These are phyloP conservation scores for Laticauda laticaudata DNA, from an alignment of 2,113 vertebrate species.

Conservation along the genomic window DNA sequence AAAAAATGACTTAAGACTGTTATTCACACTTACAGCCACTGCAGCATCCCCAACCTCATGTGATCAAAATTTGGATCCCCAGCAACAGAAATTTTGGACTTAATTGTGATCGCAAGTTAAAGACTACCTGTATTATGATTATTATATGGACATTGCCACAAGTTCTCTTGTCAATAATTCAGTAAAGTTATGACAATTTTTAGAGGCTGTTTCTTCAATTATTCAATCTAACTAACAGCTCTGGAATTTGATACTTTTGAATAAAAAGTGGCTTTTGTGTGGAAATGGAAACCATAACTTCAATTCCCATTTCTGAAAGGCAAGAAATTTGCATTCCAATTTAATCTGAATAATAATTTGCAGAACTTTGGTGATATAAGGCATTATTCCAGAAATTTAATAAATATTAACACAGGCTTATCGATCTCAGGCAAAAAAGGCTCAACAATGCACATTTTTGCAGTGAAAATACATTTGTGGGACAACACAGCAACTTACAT, in stretches of 20 bases:
- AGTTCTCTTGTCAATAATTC: background rate
- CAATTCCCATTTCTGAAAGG: background rate
- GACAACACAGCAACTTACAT: background rate
- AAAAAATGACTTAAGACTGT: background rate
- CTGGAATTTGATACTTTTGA: background rate
- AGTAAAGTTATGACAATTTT: background rate
- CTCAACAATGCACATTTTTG: background rate
- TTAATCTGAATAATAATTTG: background rate
- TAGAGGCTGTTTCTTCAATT: background rate
- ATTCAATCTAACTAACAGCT: background rate
- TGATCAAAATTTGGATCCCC: background rate
- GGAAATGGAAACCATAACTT: background rate
- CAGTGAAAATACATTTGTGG: background rate
- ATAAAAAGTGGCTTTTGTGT: background rate
- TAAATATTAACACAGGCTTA: background rate
- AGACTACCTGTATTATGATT: background rate
- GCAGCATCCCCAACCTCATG: background rate
- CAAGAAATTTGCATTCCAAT: background rate
- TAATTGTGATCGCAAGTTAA: background rate
- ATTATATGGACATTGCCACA: background rate
- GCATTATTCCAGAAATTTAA: background rate
- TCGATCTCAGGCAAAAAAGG: background rate
- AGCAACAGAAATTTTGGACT: background rate
- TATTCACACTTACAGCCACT: background rate
- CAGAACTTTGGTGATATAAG: background rate